Evolutionary conservation across 2,113 vertebrate genomes (phyloP).

Genomic region (Mastomys coucha): DNA sequence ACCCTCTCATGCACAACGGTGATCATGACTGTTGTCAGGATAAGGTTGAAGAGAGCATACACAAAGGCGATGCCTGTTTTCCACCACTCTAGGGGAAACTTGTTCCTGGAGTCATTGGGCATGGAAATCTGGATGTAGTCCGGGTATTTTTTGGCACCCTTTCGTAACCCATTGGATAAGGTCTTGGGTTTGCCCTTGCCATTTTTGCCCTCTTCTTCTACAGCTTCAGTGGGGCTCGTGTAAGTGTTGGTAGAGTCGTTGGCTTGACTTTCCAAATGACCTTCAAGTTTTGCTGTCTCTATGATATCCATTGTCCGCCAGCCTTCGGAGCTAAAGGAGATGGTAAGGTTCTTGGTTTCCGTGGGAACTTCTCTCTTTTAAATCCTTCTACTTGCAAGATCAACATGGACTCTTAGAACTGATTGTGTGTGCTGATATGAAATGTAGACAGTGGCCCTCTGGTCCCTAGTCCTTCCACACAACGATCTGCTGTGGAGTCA

Average conservation of each 20-base stretch:
- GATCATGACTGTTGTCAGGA: slow-evolving; percentile 97
- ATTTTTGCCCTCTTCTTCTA: slow-evolving; percentile 88
- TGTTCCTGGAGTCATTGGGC: slow-evolving; percentile 92
- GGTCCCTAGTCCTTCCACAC: background rate
- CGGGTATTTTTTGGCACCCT: slow-evolving; percentile 91
- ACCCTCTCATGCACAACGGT: slow-evolving; percentile 98
- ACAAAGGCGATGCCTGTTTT: slow-evolving; percentile 95
- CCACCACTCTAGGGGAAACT: slow-evolving; percentile 97
- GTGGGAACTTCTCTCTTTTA: background rate
- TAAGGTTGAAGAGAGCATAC: slow-evolving; percentile 95
- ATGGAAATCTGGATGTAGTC: slow-evolving; percentile 97
- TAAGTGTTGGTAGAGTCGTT: slow-evolving; percentile 83
- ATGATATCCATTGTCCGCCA: slow-evolving; percentile 87
- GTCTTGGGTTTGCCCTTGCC: slow-evolving; percentile 85
- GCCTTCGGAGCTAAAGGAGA: slow-evolving; percentile 77
- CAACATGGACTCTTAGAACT: slow-evolving; percentile 51
- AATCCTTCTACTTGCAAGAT: slow-evolving; percentile 44
- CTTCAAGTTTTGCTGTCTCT: slow-evolving; percentile 88
- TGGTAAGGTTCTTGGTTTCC: background rate
- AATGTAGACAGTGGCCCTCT: slow-evolving; percentile 16
- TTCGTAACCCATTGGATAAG: slow-evolving; percentile 90
- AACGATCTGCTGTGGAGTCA: background rate
- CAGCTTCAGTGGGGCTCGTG: slow-evolving; percentile 83
- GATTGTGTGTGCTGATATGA: slow-evolving; percentile 4
- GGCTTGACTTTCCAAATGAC: slow-evolving; percentile 88